Evolutionary conservation across 1,140 invertebrate genomes (phyloP).

Genomic region (Drosophila guanche): DNA sequence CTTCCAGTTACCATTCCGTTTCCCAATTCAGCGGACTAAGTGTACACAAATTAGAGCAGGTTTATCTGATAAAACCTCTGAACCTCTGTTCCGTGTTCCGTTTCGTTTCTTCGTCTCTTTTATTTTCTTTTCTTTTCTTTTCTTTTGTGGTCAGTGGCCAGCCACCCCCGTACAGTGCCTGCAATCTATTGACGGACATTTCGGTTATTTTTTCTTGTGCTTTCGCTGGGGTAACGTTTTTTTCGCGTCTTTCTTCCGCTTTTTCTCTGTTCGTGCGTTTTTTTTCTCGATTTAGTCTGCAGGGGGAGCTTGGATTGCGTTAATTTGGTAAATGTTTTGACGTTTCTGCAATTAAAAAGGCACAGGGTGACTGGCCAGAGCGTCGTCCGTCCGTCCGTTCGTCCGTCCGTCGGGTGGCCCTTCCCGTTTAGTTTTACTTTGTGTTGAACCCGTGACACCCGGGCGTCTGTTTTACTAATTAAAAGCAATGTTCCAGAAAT

Average conservation of each 20-base stretch:
- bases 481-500: conserved; percentile 81
- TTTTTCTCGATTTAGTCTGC: conserved; percentile 53
- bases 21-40: conserved; percentile 54
- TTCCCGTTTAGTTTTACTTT: conserved; percentile 61
- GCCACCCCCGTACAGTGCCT: conserved; percentile 28
- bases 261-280: conserved; percentile 14
- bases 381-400: not conserved
- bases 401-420: conserved; percentile 22
- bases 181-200: conserved; percentile 68
- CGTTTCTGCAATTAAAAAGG: conserved; percentile 78
- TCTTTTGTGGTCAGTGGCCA: not conserved
- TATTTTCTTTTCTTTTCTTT: not conserved
- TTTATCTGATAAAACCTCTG: conserved; percentile 74
- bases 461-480: conserved; percentile 76
- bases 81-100: conserved; percentile 20
- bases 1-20: conserved; percentile 33
- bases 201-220: conserved; percentile 6
- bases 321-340: conserved; percentile 81
- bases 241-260: conserved; percentile 42
- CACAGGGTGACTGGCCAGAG: conserved; percentile 55
- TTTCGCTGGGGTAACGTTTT: conserved; percentile 13
- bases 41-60: conserved; percentile 82
- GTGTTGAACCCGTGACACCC: conserved; percentile 60
- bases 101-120: not conserved
- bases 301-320: conserved; percentile 65